A percentile compares a stretch with the other conserved stretches of the same genome.
Evolutionary conservation across 1,140 invertebrate genomes (phyloP).

Genomic region (Stegodyphus dumicola): DNA sequence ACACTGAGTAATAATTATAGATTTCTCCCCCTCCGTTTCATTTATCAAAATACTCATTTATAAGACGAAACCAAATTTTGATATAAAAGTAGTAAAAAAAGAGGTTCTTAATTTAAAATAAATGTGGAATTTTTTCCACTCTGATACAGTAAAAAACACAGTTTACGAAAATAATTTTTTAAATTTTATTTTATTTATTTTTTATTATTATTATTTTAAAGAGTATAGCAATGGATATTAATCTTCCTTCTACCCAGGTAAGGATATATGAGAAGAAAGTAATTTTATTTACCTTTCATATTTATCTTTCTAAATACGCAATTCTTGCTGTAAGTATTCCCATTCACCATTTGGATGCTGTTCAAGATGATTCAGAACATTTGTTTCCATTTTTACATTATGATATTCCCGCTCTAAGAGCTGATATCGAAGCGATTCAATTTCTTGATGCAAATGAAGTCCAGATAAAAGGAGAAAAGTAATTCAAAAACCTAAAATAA

Average conservation of each 20-base stretch:
- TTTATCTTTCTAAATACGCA: constrained; percentile 89
- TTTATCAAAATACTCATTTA: too few species aligned
- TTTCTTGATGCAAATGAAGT: constrained; percentile 84
- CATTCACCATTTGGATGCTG: constrained; percentile 79
- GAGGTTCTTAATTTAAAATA: too few species aligned
- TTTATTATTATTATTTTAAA: background rate
- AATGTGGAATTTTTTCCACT: too few species aligned
- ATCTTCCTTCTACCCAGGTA: too few species aligned
- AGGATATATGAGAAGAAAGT: too few species aligned
- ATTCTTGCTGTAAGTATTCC: constrained; percentile 84
- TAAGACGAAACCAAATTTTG: too few species aligned
- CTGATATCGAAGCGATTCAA: constrained; percentile 85
- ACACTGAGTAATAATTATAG: too few species aligned
- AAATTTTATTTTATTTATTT: too few species aligned
- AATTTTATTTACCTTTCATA: constrained; percentile 75
- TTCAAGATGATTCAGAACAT: constrained; percentile 83
- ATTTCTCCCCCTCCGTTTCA: too few species aligned
- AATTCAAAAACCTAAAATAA: background rate
- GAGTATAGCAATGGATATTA: background rate
- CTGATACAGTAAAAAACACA: too few species aligned
- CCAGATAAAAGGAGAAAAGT: constrained; percentile 67
- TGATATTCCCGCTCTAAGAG: constrained; percentile 83
- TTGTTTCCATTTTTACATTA: constrained; percentile 85
- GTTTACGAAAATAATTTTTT: too few species aligned
- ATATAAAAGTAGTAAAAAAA: too few species aligned